These are phyloP conservation scores for Molossus alvarezi DNA, from an alignment of 2,797 vertebrate genomes.

Conservation along the genomic window DNA sequence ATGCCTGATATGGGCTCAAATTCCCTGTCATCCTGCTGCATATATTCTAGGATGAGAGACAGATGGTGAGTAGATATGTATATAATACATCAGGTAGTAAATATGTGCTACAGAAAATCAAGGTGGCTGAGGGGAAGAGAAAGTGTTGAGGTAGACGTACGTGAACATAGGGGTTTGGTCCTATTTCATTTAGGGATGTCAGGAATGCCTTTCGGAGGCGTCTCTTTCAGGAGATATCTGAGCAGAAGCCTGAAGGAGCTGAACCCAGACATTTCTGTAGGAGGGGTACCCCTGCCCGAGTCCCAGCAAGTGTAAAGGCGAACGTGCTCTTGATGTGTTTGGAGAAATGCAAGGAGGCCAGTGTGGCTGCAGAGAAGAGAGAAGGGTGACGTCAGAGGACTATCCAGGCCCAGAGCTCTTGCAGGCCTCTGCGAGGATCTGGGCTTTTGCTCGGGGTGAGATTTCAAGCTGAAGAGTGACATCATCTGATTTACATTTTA, in stretches of 20 bases:
- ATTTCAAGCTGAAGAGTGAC: not conserved
- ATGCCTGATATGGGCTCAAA: not conserved
- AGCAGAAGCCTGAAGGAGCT: not conserved
- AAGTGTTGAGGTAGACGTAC: not conserved
- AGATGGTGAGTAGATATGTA: not conserved
- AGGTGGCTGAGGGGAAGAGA: not conserved
- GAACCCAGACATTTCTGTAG: too few species aligned
- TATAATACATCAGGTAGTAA: not conserved
- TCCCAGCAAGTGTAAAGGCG: not conserved
- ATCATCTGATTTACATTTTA: conserved; percentile 27
- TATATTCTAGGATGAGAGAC: not conserved
- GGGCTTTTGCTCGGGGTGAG: not conserved
- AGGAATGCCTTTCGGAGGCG: not conserved
- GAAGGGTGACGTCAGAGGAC: not conserved
- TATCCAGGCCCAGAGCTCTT: not conserved
- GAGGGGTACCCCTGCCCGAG: not conserved
- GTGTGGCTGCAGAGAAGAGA: not conserved
- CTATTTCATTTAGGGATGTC: not conserved
- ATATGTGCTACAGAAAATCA: not conserved
- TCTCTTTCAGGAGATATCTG: not conserved
- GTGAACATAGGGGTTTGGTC: not conserved
- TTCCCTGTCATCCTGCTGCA: not conserved
- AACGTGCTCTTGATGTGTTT: not conserved
- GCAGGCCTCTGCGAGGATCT: not conserved
- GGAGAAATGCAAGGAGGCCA: not conserved